Percentiles rank a stretch among this genome's conserved stretches.
These are phyloP conservation scores for Orientallactaga bullata DNA, from an alignment of 2,113 vertebrate species.

Conservation along the genomic window DNA sequence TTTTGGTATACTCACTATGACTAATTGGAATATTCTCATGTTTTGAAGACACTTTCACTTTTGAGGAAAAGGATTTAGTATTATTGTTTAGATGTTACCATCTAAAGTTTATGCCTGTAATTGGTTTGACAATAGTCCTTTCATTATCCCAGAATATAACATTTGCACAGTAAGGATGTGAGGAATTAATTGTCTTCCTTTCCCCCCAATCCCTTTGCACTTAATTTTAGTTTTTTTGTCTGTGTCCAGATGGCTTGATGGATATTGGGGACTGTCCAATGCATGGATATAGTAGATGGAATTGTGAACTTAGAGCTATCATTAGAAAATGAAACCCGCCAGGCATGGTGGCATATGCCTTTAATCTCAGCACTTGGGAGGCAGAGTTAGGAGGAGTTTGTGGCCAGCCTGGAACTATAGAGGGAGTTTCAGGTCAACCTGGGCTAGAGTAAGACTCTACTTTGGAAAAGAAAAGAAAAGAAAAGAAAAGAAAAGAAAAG, in stretches of 20 bases:
- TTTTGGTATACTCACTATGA: conserved; percentile 16
- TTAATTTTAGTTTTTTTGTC: background rate
- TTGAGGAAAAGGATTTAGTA: conserved; percentile 36
- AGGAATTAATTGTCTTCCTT: background rate
- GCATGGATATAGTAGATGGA: background rate
- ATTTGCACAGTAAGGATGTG: background rate
- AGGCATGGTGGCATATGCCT: too few species aligned
- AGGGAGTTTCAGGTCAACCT: too few species aligned
- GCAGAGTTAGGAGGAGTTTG: too few species aligned
- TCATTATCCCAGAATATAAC: background rate
- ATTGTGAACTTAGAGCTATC: background rate
- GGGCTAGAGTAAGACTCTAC: too few species aligned
- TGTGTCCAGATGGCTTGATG: background rate
- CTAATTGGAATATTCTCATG: conserved; percentile 1
- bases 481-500: background rate
- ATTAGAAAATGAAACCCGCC: background rate
- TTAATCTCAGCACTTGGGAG: too few species aligned
- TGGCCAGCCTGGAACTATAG: too few species aligned
- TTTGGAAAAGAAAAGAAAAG: background rate
- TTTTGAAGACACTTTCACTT: background rate
- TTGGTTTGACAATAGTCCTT: background rate
- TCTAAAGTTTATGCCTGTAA: background rate
- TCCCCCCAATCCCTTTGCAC: background rate
- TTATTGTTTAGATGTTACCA: background rate
- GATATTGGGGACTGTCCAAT: background rate